A percentile compares a stretch with the other conserved stretches of the same genome.
These are phyloP conservation scores for Poeciliopsis infans DNA, from an alignment of 2,797 vertebrate species.

Conservation along the genomic window DNA sequence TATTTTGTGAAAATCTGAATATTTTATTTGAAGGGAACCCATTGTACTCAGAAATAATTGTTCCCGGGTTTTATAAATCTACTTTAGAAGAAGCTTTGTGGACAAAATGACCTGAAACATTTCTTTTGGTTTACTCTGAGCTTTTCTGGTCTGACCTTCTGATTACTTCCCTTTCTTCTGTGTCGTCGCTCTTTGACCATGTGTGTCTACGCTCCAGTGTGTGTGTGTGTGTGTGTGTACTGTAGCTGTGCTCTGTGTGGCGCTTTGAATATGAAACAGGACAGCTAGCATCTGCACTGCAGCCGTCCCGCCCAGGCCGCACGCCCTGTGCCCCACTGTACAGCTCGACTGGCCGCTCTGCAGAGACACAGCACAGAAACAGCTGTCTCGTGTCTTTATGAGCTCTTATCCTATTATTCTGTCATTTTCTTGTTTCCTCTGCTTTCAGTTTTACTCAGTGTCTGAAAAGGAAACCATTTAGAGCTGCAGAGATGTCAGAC, in stretches of 20 bases:
- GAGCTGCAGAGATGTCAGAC: not conserved
- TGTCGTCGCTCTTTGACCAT: constrained; percentile 6
- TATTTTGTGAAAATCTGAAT: constrained; percentile 13
- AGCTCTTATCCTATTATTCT: constrained; percentile 1
- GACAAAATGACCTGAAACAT: not conserved
- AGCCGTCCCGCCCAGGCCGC: constrained; percentile 61
- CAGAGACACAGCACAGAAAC: constrained; percentile 25
- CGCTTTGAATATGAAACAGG: constrained; percentile 81
- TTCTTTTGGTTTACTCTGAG: not conserved
- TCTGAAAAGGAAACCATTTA: not conserved
- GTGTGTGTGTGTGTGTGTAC: constrained; percentile 21
- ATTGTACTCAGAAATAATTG: not conserved
- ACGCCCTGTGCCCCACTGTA: constrained; percentile 43
- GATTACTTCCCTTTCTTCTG: not conserved
- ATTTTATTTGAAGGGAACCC: not conserved
- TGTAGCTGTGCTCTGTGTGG: constrained; percentile 51
- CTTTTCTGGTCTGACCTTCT: not conserved
- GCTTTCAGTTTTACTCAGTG: not conserved
- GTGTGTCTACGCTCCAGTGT: not conserved
- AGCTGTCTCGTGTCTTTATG: not conserved
- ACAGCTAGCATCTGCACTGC: constrained; percentile 78
- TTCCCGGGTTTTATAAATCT: constrained; percentile 8
- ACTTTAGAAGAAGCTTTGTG: constrained; percentile 2
- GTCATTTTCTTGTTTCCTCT: constrained; percentile 23
- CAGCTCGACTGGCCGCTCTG: constrained; percentile 45